Evolutionary conservation across 2,113 vertebrate genomes (phyloP).

Genomic region (Pomatostomus ruficeps): DNA sequence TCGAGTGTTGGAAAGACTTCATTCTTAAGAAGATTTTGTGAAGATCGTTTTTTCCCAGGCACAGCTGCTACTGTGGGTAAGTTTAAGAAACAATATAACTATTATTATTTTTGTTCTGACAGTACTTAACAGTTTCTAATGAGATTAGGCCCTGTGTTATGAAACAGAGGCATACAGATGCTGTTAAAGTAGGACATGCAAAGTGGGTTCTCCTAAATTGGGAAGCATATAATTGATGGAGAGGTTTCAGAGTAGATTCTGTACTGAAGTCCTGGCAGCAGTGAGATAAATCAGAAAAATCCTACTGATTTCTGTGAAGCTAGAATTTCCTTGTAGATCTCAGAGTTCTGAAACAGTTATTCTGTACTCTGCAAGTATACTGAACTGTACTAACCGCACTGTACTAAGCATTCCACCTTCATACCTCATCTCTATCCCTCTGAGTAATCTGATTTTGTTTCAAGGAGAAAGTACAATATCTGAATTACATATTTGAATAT

Average conservation of each 20-base stretch:
- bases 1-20: constrained; percentile 92
- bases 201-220: not conserved
- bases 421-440: not conserved
- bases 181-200: not conserved
- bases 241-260: not conserved
- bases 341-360: not conserved
- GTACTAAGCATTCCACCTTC: not conserved
- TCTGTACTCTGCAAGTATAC: not conserved
- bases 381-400: not conserved
- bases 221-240: not conserved
- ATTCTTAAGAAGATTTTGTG: constrained; percentile 85
- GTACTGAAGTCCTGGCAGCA: not conserved
- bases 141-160: not conserved
- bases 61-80: constrained; percentile 89
- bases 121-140: not conserved
- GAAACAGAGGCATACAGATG: not conserved
- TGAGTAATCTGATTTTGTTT: not conserved
- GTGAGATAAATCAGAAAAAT: not conserved
- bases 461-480: not conserved
- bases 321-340: not conserved
- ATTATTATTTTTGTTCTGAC: not conserved
- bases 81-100: constrained; percentile 30
- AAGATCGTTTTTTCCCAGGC: constrained; percentile 76
- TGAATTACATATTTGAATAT: not conserved
- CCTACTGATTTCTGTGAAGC: not conserved